phyloP scores from a whole-genome alignment of 2,797 vertebrate genomes.

The Lagocephalus sceleratus region DNA sequence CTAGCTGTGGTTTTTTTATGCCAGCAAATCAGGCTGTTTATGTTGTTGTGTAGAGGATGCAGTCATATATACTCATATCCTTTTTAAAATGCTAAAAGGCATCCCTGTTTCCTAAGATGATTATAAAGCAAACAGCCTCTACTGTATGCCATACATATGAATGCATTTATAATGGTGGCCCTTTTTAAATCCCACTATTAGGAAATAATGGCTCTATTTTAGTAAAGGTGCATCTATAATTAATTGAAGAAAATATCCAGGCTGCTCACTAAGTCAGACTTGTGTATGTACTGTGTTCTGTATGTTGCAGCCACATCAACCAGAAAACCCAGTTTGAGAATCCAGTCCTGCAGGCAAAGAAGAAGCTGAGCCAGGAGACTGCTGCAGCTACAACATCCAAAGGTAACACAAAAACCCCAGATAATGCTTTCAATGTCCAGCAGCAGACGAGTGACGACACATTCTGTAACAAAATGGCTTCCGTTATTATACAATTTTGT shows the following conservation, averaged over 20 bases:
- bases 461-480: neutral
- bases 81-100: conserved; percentile 49
- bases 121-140: conserved; percentile 16
- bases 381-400: conserved; percentile 51
- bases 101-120: conserved; percentile 20
- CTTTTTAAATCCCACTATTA: conserved; percentile 19
- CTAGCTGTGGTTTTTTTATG: conserved; percentile 30
- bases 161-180: conserved; percentile 37
- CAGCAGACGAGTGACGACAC: neutral
- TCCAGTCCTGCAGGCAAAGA: conserved; percentile 95
- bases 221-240: conserved; percentile 44
- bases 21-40: conserved; percentile 54
- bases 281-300: conserved; percentile 22
- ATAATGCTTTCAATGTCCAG: no score
- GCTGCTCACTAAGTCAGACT: conserved; percentile 26
- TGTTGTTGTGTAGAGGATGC: conserved; percentile 48
- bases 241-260: conserved; percentile 35
- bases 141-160: conserved; percentile 27
- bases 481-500: no score
- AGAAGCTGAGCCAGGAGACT: conserved; percentile 77
- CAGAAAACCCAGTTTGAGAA: conserved; percentile 99
- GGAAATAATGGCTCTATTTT: conserved; percentile 35
- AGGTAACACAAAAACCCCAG: conserved; percentile 61
- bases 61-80: conserved; percentile 41
- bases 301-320: conserved; percentile 86